These are phyloP conservation scores for Eubasilissa splendida DNA, from an alignment of 2,888 invertebrate species.

Conservation along the genomic window DNA sequence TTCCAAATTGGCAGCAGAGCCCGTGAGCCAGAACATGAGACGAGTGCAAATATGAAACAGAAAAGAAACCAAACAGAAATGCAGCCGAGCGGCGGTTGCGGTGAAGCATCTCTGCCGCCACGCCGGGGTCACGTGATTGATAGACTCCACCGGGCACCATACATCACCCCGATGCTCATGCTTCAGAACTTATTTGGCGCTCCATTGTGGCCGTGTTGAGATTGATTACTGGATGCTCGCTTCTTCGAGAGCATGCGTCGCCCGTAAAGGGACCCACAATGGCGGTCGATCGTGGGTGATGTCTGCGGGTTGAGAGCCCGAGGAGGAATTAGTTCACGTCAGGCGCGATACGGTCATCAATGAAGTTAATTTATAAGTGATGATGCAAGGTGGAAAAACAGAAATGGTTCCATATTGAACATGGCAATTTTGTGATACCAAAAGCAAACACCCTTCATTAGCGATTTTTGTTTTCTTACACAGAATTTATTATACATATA, in stretches of 20 bases:
- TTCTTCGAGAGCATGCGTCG: conserved; percentile 34
- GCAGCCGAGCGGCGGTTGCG: neutral
- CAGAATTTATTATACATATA: too few relatives aligned
- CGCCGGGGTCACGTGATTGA: conserved; percentile 43
- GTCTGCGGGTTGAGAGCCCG: neutral
- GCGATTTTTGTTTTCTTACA: too few relatives aligned
- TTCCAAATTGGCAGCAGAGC: too few relatives aligned
- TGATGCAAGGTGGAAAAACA: neutral
- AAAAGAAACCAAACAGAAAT: too few relatives aligned
- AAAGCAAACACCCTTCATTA: too few relatives aligned
- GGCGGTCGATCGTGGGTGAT: conserved; percentile 12
- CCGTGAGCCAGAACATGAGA: too few relatives aligned
- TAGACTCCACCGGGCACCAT: conserved; percentile 40
- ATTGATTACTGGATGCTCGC: conserved; percentile 43
- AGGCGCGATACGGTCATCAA: conserved; percentile 22
- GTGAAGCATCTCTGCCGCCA: neutral
- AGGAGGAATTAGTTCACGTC: conserved; percentile 35
- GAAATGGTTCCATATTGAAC: too few relatives aligned
- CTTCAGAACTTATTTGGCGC: conserved; percentile 34
- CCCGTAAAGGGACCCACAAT: neutral
- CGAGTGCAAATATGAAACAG: too few relatives aligned
- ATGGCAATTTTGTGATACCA: too few relatives aligned
- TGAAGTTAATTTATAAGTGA: conserved; percentile 38
- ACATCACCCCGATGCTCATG: conserved; percentile 44
- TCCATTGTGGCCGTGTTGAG: conserved; percentile 37